Evolutionary conservation across 2,113 vertebrate genomes (phyloP), one percentile per base, ranked within the genome.

Genomic region (Eptesicus fuscus): DNA sequence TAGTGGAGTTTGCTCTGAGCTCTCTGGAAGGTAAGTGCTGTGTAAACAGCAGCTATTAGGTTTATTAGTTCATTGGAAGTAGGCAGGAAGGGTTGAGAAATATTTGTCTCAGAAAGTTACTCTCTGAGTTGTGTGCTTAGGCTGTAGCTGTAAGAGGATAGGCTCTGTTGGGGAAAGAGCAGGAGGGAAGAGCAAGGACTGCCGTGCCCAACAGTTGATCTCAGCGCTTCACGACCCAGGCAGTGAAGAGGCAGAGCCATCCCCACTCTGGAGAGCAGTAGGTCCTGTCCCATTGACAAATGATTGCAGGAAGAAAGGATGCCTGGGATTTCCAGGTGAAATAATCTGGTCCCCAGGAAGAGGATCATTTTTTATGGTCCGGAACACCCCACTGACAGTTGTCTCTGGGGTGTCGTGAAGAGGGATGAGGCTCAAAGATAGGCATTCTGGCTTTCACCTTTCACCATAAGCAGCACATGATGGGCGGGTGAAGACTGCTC

Each of bases 321-420:
- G 56, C 73, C 82, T 88, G 67, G 35, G 49, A 79, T 96, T 96
- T 95, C 94, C 97, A 96, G 93, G 96, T 97, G 94, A 98, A 98
- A 97, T 96, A 95, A 97, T 96, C 96, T 94, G 90, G 96, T 97
- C 97, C 95, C 61, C 95, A 91, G 97, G 97, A 96, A 95, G 94
- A 93, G 61, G 76, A 91, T 98, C 96, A 97, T 98, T 97, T 97
- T 98, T 99, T 98, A 98, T 97, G 92, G 91, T 37, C 90, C 90
- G 96, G 98, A 98, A 99, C 98, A 90, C 92, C n/a, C 98, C 98
- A 73, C 94, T 97, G 98, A 98, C 98, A 98, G 97, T 97, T 98
- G 95, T 97, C 96, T 97, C 98, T 93, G 76, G 83, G 98, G 98
- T 98, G 96, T 90, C 96, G 91, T 98, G 97, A 98, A 98, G 97